A percentile compares a stretch with the other conserved stretches of the same genome.
Evolutionary conservation across 2,888 invertebrate species (phyloP).

Genomic region (Cordilura impudica): DNA sequence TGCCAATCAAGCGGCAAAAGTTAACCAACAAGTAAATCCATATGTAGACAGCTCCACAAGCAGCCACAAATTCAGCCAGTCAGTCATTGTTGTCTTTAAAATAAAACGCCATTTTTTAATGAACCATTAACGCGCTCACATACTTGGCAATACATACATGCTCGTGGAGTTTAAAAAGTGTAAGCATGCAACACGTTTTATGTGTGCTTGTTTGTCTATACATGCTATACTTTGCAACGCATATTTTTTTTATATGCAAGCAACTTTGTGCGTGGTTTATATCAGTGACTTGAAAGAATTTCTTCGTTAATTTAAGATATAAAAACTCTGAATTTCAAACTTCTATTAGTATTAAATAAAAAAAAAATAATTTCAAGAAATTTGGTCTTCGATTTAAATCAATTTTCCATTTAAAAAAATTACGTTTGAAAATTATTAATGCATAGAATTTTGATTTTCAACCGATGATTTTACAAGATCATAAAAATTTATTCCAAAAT

Average conservation of each 20-base stretch:
- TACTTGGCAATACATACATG: not conserved
- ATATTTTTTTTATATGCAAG: conserved; percentile 39
- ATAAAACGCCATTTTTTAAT: conserved; percentile 46
- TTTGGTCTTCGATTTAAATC: too few relatives aligned
- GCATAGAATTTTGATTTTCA: too few relatives aligned
- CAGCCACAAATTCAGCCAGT: conserved; percentile 2
- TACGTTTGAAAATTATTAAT: too few relatives aligned
- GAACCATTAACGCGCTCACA: conserved; percentile 34
- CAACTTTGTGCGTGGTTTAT: conserved; percentile 6
- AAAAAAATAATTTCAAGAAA: too few relatives aligned
- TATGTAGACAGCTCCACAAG: not conserved
- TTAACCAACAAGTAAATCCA: conserved; percentile 36
- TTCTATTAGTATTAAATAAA: too few relatives aligned
- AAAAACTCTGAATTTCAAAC: too few relatives aligned
- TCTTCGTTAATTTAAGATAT: too few relatives aligned
- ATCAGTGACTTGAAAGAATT: not conserved
- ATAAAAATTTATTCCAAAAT: too few relatives aligned
- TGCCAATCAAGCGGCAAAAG: conserved; percentile 58
- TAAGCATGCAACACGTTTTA: conserved; percentile 15
- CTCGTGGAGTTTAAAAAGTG: not conserved
- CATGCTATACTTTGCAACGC: conserved; percentile 32
- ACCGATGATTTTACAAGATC: too few relatives aligned
- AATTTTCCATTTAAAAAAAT: too few relatives aligned
- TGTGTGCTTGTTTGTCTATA: not conserved
- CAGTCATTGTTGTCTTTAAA: conserved; percentile 27